Base-by-base conservation (phyloP, 23 tunicate genomes). In the Halocynthia roretzi region DNA sequence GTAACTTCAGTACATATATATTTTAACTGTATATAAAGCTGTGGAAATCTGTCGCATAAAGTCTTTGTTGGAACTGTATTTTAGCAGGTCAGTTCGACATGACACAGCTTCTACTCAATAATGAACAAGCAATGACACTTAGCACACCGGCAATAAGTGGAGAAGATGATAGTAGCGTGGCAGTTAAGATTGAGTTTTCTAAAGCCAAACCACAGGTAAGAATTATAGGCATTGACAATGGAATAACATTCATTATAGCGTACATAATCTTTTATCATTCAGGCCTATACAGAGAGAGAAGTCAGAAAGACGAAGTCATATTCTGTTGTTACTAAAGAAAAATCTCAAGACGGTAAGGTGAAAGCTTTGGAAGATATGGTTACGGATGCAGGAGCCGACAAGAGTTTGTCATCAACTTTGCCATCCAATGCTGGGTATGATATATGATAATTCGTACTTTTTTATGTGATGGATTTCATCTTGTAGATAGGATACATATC, bases 131-230 rank as follows among this genome's bases (percentile, higher is more conserved):
- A 14, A 80, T 81, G 62, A 82, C 82, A 53, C 78, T 89, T 12
- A 84, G 76, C 20, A 89, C 96, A 7, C 96, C 96, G 48, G 85
- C 87, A 7, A 79, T 87, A 15, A 83, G 80, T 72, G 82, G 83
- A 17, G 96, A 83, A 10, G 88, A 76, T n/a, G 86, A 83, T 68
- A 83, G 66, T 61, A 87, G 86, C 58, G 82, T 75, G 17, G 96
- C 96, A 7, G 96, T 89, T 5, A 89, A 80, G 48, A 70, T 89
- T 44, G 86, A 89, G 75, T 89, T 89, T 70, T 89, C 96, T 10
- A 89, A 89, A 75, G 87, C 79, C 61, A 61, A 51, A 14, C 78
- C 78, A 50, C 78, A 74, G 56, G 78, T 54, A 67, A 11, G 21
- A 58, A 15, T 58, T 58, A 58, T 31, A 31, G 44, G 44, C 44